Conservation (phyloP, 1,140 invertebrate genomes). For the Homalodisca vitripennis region DNA sequence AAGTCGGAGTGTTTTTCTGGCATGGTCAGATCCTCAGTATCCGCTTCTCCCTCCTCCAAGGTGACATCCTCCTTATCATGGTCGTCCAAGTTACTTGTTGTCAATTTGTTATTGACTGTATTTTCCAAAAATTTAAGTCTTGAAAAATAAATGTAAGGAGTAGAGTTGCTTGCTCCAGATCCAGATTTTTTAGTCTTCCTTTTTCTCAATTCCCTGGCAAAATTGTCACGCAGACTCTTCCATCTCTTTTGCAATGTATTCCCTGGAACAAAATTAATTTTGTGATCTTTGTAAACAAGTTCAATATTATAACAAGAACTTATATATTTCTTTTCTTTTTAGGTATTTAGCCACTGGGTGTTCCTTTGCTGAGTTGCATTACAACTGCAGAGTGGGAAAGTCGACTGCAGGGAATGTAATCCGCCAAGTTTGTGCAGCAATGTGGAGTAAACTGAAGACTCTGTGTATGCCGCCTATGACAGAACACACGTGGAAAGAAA, state of each 20-base stretch:
- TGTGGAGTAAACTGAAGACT: neutral
- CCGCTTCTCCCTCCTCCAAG: neutral
- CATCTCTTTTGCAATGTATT: slow-evolving; percentile 1
- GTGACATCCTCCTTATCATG: neutral
- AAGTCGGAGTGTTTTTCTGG: neutral
- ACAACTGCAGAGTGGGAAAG: neutral
- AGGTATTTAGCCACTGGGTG: slow-evolving; percentile 12
- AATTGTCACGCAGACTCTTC: neutral
- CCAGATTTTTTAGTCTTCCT: neutral
- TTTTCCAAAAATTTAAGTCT: neutral
- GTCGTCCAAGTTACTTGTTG: neutral
- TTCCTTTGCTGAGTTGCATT: neutral
- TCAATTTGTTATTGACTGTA: neutral
- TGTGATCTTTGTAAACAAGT: too few relatives aligned
- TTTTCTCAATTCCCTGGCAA: neutral
- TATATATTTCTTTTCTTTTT: too few relatives aligned
- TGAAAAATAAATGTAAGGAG: neutral
- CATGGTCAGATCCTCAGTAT: neutral
- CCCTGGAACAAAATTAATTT: neutral
- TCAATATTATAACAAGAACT: too few relatives aligned
- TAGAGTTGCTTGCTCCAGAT: neutral
- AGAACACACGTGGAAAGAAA: neutral
- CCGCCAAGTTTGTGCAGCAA: neutral
- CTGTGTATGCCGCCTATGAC: neutral
- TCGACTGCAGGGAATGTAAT: neutral